These are phyloP conservation scores for Eufriesea mexicana DNA, from an alignment of 1,140 invertebrate species.

Conservation along the genomic window DNA sequence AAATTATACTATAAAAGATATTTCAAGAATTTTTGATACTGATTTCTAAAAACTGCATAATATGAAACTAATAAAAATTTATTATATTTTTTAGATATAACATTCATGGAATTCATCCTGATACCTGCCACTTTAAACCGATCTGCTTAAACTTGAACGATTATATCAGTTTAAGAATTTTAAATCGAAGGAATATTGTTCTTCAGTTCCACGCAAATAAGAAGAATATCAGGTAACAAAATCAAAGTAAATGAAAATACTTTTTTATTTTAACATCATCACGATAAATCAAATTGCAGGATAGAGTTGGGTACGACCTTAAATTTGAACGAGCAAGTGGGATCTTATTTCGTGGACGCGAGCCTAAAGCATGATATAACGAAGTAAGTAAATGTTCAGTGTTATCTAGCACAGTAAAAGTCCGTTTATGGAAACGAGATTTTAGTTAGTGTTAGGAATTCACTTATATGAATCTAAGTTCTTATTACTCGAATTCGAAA, in stretches of 20 bases:
- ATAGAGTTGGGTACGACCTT: conserved; percentile 66
- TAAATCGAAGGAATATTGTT: conserved; percentile 58
- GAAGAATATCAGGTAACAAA: conserved; percentile 54
- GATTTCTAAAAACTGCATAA: neutral
- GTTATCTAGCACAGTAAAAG: too few relatives aligned
- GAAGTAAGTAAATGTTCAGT: conserved; percentile 7
- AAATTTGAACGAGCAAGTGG: conserved; percentile 53
- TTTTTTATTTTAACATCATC: neutral
- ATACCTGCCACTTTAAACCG: conserved; percentile 33
- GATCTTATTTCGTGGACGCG: conserved; percentile 42
- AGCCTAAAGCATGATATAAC: conserved; percentile 32
- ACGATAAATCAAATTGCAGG: conserved; percentile 6
- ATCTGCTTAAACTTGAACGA: conserved; percentile 64
- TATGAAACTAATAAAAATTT: neutral
- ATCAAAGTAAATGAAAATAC: neutral
- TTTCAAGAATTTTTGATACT: neutral
- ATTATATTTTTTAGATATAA: neutral
- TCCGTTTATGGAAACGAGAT: too few relatives aligned
- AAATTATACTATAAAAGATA: too few relatives aligned
- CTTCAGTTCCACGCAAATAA: conserved; percentile 49
- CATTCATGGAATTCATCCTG: neutral
- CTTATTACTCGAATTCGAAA: too few relatives aligned
- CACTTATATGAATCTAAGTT: too few relatives aligned
- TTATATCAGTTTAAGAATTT: conserved; percentile 57
- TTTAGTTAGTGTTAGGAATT: too few relatives aligned